Evolutionary conservation across 2,113 vertebrate genomes (phyloP).

Genomic region (Microtus montanus): DNA sequence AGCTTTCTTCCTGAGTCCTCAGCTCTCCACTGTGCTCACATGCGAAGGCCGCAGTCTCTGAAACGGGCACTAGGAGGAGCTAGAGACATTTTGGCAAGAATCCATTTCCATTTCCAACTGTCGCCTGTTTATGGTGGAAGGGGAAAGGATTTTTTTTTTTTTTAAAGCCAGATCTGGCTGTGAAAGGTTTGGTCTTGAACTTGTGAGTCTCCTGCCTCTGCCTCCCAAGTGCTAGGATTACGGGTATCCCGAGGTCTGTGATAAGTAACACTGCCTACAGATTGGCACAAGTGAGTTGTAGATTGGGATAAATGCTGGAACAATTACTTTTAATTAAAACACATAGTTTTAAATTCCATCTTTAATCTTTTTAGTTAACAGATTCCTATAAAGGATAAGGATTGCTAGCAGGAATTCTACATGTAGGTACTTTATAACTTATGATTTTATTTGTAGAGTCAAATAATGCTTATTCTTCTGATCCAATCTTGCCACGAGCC

Average conservation of each 20-base stretch:
- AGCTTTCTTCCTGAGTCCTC: slow-evolving; percentile 47
- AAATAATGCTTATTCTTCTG: slow-evolving; percentile 12
- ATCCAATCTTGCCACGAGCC: background rate
- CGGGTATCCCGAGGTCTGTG: background rate
- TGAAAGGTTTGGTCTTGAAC: no score
- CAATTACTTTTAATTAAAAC: slow-evolving; percentile 8
- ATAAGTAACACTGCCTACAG: slow-evolving; percentile 54
- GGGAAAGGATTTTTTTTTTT: background rate
- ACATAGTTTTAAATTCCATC: background rate
- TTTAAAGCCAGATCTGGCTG: background rate
- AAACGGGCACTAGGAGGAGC: slow-evolving; percentile 64
- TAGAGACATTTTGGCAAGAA: slow-evolving; percentile 41
- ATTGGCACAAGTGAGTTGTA: slow-evolving; percentile 31
- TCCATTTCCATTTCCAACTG: slow-evolving; percentile 15
- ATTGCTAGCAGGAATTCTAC: slow-evolving; percentile 1
- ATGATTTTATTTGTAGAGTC: background rate
- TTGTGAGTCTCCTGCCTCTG: background rate
- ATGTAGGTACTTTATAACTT: slow-evolving; percentile 6
- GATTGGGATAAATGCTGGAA: slow-evolving; percentile 30
- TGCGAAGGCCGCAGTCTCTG: slow-evolving; percentile 22
- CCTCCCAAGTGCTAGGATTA: background rate
- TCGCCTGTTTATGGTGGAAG: background rate
- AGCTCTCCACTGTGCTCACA: background rate
- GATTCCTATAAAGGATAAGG: background rate
- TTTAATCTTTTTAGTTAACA: slow-evolving; percentile 37